Conservation (phyloP, 2,888 invertebrate species). For the Agrotis segetum region DNA sequence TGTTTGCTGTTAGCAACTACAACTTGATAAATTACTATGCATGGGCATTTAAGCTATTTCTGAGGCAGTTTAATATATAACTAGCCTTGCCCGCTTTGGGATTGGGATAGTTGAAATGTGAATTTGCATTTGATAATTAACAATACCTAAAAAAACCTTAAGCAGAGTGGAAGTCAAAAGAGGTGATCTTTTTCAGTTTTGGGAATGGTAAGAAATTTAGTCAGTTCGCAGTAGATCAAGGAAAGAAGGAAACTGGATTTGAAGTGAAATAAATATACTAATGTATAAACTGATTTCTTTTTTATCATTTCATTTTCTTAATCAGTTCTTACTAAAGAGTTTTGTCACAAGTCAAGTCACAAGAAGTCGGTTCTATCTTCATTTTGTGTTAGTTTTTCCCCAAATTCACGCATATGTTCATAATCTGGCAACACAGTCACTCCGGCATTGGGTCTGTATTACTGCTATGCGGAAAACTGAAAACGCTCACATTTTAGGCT, state of each 20-base stretch:
- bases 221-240: no score
- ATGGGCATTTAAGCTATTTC: neutral
- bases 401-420: slow-evolving; percentile 27
- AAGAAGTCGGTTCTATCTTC: no score
- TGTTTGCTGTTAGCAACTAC: slow-evolving; percentile 1
- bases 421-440: slow-evolving; percentile 72
- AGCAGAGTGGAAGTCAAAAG: no score
- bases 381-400: slow-evolving; percentile 31
- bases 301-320: neutral
- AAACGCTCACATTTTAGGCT: slow-evolving; percentile 45
- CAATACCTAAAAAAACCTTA: neutral
- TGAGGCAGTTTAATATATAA: no score
- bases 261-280: no score
- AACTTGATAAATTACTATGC: slow-evolving; percentile 16
- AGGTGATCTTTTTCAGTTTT: no score
- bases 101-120: neutral
- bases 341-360: neutral
- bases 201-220: no score
- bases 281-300: no score
- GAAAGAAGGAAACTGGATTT: neutral
- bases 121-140: neutral
- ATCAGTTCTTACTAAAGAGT: neutral
- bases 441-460: slow-evolving; percentile 78
- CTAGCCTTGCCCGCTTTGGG: slow-evolving; percentile 1
- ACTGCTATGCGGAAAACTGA: slow-evolving; percentile 85